Evolutionary conservation across 2,113 vertebrate species (phyloP), one percentile per base, ranked within the genome.

Genomic region (Nansenia antarctica): DNA sequence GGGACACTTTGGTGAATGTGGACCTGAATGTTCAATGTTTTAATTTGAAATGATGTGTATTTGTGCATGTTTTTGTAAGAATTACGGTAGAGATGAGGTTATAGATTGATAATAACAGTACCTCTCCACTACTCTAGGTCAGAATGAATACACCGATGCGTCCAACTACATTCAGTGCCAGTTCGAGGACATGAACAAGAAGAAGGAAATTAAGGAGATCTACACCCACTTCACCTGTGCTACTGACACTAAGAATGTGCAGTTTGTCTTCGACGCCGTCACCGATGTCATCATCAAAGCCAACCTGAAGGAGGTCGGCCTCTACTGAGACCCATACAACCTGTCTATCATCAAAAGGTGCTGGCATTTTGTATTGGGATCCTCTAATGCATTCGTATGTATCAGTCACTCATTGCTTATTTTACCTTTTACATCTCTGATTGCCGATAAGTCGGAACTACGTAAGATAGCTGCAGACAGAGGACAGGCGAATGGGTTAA

Each of bases 211-310:
- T 76, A 99, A 99, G 91, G 98, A 99, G 85, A 97, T 99, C 89
- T 99, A 99, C 85, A 97, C 96, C 2, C 97, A 98, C 87, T 98
- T 98, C 86, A 99, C 98, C 32, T 99, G 98, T 59, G 98, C 98
- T 88, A 99, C 98, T 0, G 98, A 99, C 88, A 99, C 98, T 85
- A 96, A 98, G 90, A 99, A 99, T 62, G 98, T 99, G 77, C 96
- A 99, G 94, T 99, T 98, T 79, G 98, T 99, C 60, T 99, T 99
- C 0, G 98, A 99, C 18, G 96, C 95, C 0, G 96, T 99, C 71
- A 98, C 98, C 2, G 98, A 99, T 58, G 95, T 98, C 81, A 99
- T 99, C 90, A 98, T 99, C 77, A 99, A 99, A 80, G 94, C 94
- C 92, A 99, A 98, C 91, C 87, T 99, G 89, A 95, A 93, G 82